These are phyloP conservation scores for Cranoglanis bouderius DNA, from an alignment of 2,113 vertebrate species.

Conservation along the genomic window DNA sequence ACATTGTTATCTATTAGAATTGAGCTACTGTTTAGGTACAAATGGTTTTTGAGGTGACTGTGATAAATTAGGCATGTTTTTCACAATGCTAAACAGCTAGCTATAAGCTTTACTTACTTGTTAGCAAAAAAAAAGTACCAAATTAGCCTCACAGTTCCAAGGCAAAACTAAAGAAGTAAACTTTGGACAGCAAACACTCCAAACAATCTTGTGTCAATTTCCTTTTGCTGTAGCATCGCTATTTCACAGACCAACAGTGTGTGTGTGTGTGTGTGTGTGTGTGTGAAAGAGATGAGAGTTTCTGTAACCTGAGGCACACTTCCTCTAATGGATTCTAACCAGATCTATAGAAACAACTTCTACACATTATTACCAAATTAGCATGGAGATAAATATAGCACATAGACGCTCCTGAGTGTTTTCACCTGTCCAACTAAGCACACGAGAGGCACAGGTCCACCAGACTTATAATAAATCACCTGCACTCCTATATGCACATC, in stretches of 20 bases:
- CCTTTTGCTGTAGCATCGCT: not conserved
- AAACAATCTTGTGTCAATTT: not conserved
- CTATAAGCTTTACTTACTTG: not conserved
- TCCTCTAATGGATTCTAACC: constrained; percentile 11
- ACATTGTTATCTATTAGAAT: not conserved
- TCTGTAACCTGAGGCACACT: constrained; percentile 10
- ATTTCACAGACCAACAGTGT: constrained; percentile 16
- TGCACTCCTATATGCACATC: not conserved
- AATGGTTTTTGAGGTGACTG: not conserved
- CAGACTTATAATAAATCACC: not conserved
- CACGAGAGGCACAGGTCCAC: not conserved
- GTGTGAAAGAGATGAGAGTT: not conserved
- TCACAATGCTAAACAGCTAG: not conserved
- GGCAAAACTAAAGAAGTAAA: not conserved
- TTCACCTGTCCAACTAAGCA: not conserved
- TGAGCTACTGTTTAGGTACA: not conserved
- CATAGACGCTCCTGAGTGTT: not conserved
- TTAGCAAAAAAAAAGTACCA: not conserved
- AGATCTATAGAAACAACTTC: constrained; percentile 34
- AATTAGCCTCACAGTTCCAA: not conserved
- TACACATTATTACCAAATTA: constrained; percentile 16
- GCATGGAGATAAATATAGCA: constrained; percentile 19
- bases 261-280: not conserved
- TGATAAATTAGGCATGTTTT: not conserved
- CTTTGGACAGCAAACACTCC: not conserved